Conservation (phyloP, 2,797 vertebrate species). For the Hemitrygon akajei region DNA sequence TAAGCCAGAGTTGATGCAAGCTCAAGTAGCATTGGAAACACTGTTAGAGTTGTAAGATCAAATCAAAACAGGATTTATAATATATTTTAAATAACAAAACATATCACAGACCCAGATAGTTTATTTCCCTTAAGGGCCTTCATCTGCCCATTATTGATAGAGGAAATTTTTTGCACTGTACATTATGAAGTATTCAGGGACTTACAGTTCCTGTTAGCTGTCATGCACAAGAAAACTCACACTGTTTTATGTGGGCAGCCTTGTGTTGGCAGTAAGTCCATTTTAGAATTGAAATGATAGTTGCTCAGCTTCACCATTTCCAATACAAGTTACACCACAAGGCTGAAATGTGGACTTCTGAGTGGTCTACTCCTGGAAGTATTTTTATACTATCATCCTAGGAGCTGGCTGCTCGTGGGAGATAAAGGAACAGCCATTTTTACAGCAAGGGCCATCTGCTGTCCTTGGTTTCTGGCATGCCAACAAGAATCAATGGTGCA, state of each 20-base stretch:
- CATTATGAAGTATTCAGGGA: background rate
- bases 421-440: background rate
- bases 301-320: background rate
- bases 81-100: background rate
- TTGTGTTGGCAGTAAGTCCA: background rate
- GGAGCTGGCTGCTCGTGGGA: background rate
- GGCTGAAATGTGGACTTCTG: background rate
- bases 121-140: background rate
- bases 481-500: conserved; percentile 3
- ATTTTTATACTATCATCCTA: background rate
- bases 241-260: background rate
- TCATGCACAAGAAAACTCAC: no score
- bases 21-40: background rate
- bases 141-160: background rate
- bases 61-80: background rate
- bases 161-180: background rate
- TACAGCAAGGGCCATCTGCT: background rate
- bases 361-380: background rate
- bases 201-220: background rate
- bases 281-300: background rate
- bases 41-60: background rate
- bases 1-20: background rate
- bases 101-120: background rate
- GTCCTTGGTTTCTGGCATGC: background rate
- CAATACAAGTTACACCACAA: background rate